Percentiles rank a stretch among this genome's conserved stretches.
Conservation (phyloP, 2,888 invertebrate species). For the Dryobotodes eremita region DNA sequence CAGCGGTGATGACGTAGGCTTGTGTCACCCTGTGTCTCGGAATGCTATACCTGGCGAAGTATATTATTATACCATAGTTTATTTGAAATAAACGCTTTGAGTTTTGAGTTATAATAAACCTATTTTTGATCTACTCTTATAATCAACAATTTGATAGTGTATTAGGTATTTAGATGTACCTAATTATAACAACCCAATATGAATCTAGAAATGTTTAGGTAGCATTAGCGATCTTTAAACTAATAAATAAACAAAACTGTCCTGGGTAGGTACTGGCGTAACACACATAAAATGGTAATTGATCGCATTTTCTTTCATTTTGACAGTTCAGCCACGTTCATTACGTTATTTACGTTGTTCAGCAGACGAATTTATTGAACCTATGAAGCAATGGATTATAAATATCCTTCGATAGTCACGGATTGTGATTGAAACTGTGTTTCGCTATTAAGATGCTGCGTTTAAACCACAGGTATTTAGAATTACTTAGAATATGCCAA, state of each 20-base stretch:
- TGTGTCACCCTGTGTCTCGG: too few relatives aligned
- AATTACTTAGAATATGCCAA: constrained; percentile 27
- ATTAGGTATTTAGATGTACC: neutral
- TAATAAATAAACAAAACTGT: neutral
- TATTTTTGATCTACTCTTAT: neutral
- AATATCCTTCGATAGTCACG: neutral
- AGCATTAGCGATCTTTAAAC: neutral
- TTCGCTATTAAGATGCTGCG: neutral
- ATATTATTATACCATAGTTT: too few relatives aligned
- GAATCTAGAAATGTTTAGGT: neutral
- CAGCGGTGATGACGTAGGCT: too few relatives aligned
- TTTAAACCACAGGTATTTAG: constrained; percentile 13
- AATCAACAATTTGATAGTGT: neutral
- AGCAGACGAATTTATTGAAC: neutral
- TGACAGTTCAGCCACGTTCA: neutral
- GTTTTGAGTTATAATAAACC: too few relatives aligned
- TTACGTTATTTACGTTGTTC: neutral
- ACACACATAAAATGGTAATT: neutral
- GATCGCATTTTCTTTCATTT: neutral
- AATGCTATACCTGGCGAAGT: too few relatives aligned
- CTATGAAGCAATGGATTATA: neutral
- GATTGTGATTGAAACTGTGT: neutral
- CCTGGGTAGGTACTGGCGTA: neutral
- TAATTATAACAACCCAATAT: neutral
- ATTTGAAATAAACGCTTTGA: too few relatives aligned